These are phyloP conservation scores for Silurus lanzhouensis DNA, from an alignment of 2,797 vertebrate species.

Conservation along the genomic window DNA sequence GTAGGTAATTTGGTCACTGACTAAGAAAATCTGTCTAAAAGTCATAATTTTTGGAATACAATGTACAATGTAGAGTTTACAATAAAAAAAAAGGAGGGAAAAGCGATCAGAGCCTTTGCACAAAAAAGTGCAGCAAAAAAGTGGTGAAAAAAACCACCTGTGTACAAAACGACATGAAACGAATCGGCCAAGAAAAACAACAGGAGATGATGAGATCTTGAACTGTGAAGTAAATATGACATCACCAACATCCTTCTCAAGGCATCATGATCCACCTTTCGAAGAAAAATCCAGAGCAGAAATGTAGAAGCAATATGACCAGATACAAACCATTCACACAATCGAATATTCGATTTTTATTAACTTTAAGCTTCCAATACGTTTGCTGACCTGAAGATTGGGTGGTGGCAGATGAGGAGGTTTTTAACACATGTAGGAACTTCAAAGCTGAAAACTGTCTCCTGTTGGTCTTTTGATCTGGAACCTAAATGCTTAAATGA, in stretches of 20 bases:
- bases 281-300: neutral
- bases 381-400: neutral
- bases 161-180: neutral
- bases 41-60: neutral
- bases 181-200: neutral
- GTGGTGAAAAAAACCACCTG: neutral
- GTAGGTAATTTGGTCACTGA: no score
- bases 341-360: neutral
- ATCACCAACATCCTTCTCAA: neutral
- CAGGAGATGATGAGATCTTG: neutral
- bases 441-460: neutral
- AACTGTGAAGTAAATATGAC: neutral
- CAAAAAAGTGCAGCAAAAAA: neutral
- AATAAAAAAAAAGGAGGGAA: neutral
- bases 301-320: neutral
- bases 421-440: neutral
- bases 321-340: neutral
- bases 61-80: neutral
- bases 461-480: neutral
- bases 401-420: neutral
- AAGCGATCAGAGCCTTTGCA: neutral
- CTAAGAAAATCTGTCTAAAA: no score
- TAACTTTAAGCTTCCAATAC: neutral
- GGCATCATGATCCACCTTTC: neutral
- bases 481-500: neutral